Percentiles rank a stretch among this genome's conserved stretches.
These are phyloP conservation scores for Coecobrya sp. DNA, from an alignment of 2,888 invertebrate genomes.

Conservation along the genomic window DNA sequence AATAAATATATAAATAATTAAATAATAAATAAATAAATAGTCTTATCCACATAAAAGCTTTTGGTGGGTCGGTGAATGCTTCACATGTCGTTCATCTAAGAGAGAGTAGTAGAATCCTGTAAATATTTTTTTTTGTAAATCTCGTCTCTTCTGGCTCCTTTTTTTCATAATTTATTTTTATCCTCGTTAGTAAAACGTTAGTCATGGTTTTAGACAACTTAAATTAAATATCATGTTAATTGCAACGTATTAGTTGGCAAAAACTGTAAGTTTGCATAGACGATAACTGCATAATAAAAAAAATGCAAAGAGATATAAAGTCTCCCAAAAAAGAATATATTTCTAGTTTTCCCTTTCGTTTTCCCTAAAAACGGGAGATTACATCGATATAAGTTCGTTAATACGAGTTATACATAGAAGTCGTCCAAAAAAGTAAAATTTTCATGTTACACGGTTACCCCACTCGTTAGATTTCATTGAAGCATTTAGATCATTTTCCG, in stretches of 20 bases:
- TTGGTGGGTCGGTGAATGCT: slow-evolving; percentile 1
- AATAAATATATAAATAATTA: slow-evolving; percentile 48
- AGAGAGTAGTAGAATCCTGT: slow-evolving; percentile 26
- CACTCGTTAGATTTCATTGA: background rate
- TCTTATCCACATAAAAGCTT: slow-evolving; percentile 43
- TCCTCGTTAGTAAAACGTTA: slow-evolving; percentile 17
- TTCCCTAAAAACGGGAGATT: background rate
- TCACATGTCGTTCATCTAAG: background rate
- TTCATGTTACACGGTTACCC: background rate
- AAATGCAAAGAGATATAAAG: background rate
- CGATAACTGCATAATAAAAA: background rate
- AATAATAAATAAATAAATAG: slow-evolving; percentile 48
- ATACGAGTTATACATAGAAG: background rate
- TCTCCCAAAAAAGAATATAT: background rate
- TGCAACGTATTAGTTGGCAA: slow-evolving; percentile 38
- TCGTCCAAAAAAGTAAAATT: background rate
- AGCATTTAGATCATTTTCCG: slow-evolving; percentile 9
- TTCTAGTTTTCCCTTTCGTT: background rate
- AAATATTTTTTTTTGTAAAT: slow-evolving; percentile 37
- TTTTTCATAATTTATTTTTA: background rate
- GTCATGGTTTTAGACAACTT: background rate
- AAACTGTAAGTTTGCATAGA: slow-evolving; percentile 11
- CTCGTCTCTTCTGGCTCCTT: background rate
- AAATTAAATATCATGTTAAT: slow-evolving; percentile 20
- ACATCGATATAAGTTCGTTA: background rate